Evolutionary conservation across 1,140 invertebrate species (phyloP), one percentile per base, ranked within the genome.

Genomic region (Drosophila miranda): DNA sequence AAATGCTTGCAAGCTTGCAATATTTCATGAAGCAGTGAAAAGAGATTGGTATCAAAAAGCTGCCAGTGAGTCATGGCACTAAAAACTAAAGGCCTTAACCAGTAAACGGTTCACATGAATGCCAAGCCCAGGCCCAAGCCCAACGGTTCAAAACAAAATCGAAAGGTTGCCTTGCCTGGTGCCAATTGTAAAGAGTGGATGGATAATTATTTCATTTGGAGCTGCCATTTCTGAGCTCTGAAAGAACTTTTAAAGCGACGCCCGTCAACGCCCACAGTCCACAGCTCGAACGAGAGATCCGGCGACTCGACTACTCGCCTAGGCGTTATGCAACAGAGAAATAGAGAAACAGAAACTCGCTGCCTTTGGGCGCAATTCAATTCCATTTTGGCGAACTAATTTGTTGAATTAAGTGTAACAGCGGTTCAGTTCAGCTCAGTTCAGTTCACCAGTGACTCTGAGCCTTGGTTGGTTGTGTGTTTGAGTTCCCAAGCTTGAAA

Each of bases 111-210:
- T 28, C 34, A 11, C 52, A 60, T 62, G 30, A 48, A 30, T 43
- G 64, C 44, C 62, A 57, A 75, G 42, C 62, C 74, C 56, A 76
- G 30, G 19, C n/a, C 44, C 55, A 57, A 75, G 34, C 61, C 71
- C 52, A 76, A 41, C 19, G n/a, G 41, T 23, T 53, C 7, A 52
- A 77, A 62, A 53, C 34, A 64, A 58, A 70, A 49, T 49, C 44
- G 53, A 53, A 74, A 73, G 53, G 52, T 56, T 72, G 56, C 49
- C 19, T 19, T 30, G 23, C 34, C n/a, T 54, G 42, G 14, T 56
- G 46, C 38, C 51, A 55, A 66, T 66, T 66, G 64, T 43, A 46
- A 34, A 30, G 28, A 60, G 66, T 21, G 38, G 51, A 46, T 52
- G 71, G 42, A 72, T 72, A 57, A 72, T 72, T 71, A 71, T 73